These are phyloP conservation scores for Odontesthes bonariensis DNA, from an alignment of 2,113 vertebrate genomes.

Conservation along the genomic window DNA sequence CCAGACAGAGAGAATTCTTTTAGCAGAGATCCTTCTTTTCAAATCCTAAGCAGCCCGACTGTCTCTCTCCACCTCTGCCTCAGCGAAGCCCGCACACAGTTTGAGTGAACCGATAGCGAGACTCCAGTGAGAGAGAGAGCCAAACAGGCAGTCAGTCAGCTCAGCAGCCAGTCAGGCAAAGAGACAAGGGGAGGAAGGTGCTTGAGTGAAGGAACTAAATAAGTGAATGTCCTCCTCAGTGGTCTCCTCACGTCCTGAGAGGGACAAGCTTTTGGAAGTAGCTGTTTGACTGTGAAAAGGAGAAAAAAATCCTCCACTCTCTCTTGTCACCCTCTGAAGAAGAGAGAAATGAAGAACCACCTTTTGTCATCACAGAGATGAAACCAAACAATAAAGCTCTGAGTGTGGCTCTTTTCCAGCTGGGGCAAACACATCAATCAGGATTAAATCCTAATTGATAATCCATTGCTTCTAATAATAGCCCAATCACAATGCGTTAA, in stretches of 20 bases:
- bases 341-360: background rate
- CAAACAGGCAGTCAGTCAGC: conserved; percentile 72
- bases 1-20: conserved; percentile 49
- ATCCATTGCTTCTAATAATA: conserved; percentile 78
- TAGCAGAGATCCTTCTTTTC: conserved; percentile 58
- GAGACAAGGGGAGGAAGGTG: conserved; percentile 64
- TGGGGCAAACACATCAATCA: conserved; percentile 59
- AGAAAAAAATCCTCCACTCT: conserved; percentile 11
- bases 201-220: conserved; percentile 62
- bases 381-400: conserved; percentile 39
- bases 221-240: conserved; percentile 57
- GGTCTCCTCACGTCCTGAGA: conserved; percentile 48
- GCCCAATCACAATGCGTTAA: conserved; percentile 67
- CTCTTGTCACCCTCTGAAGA: conserved; percentile 27
- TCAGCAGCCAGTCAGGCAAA: conserved; percentile 73
- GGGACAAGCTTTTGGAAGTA: conserved; percentile 25
- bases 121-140: conserved; percentile 66
- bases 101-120: conserved; percentile 60
- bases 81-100: conserved; percentile 38
- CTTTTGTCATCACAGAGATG: conserved; percentile 24
- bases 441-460: conserved; percentile 81
- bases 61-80: conserved; percentile 58
- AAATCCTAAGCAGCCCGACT: conserved; percentile 50
- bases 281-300: conserved; percentile 29
- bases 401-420: conserved; percentile 55